Evolutionary conservation across 1,140 invertebrate species (phyloP).

Genomic region (Harlomillsia oculata): DNA sequence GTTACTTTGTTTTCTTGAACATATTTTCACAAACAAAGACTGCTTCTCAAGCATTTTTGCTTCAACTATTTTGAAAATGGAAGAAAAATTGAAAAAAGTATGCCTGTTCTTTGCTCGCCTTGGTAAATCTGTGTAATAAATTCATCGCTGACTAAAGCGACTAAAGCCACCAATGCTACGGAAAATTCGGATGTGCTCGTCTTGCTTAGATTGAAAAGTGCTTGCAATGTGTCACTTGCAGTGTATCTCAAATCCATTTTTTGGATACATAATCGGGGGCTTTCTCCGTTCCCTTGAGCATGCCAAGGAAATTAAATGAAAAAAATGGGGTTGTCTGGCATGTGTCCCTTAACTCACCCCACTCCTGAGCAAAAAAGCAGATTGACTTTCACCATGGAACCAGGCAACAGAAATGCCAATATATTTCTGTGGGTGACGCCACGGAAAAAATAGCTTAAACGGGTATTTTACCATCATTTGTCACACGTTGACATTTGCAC

Average conservation of each 20-base stretch:
- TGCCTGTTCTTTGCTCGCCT: no score
- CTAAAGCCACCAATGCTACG: no score
- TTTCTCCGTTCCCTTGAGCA: not conserved
- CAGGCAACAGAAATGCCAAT: conserved; percentile 10
- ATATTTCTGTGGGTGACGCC: conserved; percentile 19
- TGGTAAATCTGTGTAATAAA: no score
- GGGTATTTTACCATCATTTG: conserved; percentile 16
- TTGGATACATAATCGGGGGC: not conserved
- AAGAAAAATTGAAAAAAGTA: not conserved
- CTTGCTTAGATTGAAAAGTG: no score
- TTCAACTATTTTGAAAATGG: not conserved
- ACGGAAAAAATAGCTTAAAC: not conserved
- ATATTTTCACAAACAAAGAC: not conserved
- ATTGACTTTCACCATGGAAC: not conserved
- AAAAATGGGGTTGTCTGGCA: no score
- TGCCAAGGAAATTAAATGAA: conserved; percentile 16
- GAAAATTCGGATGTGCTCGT: no score
- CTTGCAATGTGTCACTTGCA: no score
- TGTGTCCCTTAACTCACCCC: no score
- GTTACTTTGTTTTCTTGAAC: not conserved
- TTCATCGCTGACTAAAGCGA: no score
- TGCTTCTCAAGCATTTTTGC: not conserved
- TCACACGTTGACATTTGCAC: conserved; percentile 18
- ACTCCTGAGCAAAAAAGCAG: no score
- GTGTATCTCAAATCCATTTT: not conserved